Conservation (phyloP, 2,888 invertebrate genomes). For the Hedychridium roseum region DNA sequence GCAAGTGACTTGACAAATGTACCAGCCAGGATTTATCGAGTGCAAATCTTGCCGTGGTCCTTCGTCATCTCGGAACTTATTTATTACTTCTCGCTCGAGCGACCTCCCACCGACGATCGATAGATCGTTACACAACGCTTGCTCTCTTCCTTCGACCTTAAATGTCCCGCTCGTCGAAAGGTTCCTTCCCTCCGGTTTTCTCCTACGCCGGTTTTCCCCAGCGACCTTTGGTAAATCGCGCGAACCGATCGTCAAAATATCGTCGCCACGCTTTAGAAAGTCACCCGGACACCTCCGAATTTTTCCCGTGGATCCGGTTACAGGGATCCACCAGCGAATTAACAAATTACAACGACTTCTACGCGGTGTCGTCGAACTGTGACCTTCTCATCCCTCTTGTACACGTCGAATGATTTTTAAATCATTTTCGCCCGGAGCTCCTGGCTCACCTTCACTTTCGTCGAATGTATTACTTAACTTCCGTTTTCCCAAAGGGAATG, state of each 20-base stretch:
- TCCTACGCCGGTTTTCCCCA: slow-evolving; percentile 8
- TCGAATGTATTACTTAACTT: slow-evolving; percentile 9
- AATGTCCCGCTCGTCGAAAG: slow-evolving; percentile 14
- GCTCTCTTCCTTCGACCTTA: slow-evolving; percentile 19
- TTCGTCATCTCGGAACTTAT: slow-evolving; percentile 29
- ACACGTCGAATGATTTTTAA: slow-evolving; percentile 23
- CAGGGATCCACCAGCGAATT: too few relatives aligned
- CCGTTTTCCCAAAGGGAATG: too few relatives aligned
- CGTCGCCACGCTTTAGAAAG: too few relatives aligned
- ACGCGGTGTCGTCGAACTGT: slow-evolving; percentile 26
- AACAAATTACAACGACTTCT: too few relatives aligned
- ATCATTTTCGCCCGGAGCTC: slow-evolving; percentile 17
- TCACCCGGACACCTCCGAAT: too few relatives aligned
- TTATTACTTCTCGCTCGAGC: slow-evolving; percentile 42
- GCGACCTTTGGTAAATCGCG: not conserved
- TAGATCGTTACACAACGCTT: slow-evolving; percentile 14
- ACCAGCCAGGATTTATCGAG: too few relatives aligned
- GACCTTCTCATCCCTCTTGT: slow-evolving; percentile 29
- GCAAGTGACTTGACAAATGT: too few relatives aligned
- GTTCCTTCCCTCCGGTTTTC: slow-evolving; percentile 9
- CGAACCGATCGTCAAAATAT: too few relatives aligned
- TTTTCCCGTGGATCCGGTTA: too few relatives aligned
- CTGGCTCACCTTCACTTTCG: slow-evolving; percentile 37
- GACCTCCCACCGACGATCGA: slow-evolving; percentile 40
- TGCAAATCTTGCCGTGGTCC: slow-evolving; percentile 18